Conservation (phyloP, 1,140 invertebrate species). For the Galleria mellonella region DNA sequence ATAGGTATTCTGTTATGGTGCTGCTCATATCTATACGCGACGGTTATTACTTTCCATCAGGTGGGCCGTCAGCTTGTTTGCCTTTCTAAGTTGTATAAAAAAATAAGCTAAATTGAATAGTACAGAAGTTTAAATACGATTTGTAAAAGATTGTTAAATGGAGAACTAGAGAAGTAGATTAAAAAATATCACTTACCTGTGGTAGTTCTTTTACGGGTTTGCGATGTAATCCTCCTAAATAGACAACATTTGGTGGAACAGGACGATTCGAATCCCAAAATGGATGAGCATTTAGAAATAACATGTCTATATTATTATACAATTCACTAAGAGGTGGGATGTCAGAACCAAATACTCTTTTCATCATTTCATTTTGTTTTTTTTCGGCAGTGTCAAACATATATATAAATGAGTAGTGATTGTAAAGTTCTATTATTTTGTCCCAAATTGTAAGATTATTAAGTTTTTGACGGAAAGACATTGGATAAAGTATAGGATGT, state of each 20-base stretch:
- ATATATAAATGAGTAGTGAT: constrained; percentile 18
- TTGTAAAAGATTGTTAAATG: too few relatives aligned
- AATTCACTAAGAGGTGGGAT: constrained; percentile 54
- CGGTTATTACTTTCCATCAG: too few relatives aligned
- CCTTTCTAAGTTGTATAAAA: too few relatives aligned
- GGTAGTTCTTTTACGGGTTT: constrained; percentile 9
- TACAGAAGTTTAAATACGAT: too few relatives aligned
- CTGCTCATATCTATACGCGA: too few relatives aligned
- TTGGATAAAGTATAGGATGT: constrained; percentile 62
- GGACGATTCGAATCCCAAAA: constrained; percentile 53
- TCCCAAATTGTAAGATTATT: constrained; percentile 34
- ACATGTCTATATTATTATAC: constrained; percentile 63
- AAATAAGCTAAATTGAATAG: too few relatives aligned
- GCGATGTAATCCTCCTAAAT: constrained; percentile 68
- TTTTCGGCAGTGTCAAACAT: constrained; percentile 15
- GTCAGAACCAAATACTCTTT: constrained; percentile 48
- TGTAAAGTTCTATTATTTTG: constrained; percentile 29
- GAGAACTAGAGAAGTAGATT: too few relatives aligned
- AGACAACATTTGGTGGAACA: constrained; percentile 55
- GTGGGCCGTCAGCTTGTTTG: too few relatives aligned
- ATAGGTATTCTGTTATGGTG: too few relatives aligned
- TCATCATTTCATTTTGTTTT: constrained; percentile 34
- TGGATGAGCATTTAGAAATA: constrained; percentile 70
- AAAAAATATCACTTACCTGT: neutral
- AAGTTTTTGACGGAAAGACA: constrained; percentile 22